These are phyloP conservation scores for pig (Sus scrofa) DNA, from an alignment of 2,113 vertebrate genomes.

Conservation along the genomic window DNA sequence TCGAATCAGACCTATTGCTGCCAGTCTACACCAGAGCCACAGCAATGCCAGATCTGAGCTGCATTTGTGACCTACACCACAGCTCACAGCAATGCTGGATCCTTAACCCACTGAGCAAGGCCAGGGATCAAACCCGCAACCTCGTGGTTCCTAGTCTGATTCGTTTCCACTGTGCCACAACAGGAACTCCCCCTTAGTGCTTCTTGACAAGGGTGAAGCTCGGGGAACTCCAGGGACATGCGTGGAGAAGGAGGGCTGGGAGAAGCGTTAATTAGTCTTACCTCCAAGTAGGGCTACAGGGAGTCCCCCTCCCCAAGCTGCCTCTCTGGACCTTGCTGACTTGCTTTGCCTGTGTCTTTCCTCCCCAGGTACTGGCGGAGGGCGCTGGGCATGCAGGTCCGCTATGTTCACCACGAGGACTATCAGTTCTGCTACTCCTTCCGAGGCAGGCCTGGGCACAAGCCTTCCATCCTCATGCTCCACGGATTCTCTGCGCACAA, in stretches of 20 bases:
- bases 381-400: slow-evolving; percentile 92
- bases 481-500: slow-evolving; percentile 96
- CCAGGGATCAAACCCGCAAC: no score
- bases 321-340: not conserved
- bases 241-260: not conserved
- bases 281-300: not conserved
- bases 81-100: no score
- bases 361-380: slow-evolving; percentile 92
- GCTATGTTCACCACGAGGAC: slow-evolving; percentile 86
- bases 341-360: slow-evolving; percentile 44
- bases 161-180: no score
- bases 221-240: not conserved
- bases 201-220: not conserved
- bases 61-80: no score
- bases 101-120: no score
- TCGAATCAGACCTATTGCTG: no score
- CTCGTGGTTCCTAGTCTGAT: no score
- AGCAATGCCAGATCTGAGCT: no score
- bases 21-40: no score
- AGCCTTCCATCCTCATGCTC: slow-evolving; percentile 94
- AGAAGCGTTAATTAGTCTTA: not conserved
- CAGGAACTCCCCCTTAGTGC: no score
- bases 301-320: not conserved
- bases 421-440: slow-evolving; percentile 96
- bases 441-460: slow-evolving; percentile 91